phyloP scores from a whole-genome alignment of 37 sponge, comb jelly and placozoan species.

The Haliclona indistincta region DNA sequence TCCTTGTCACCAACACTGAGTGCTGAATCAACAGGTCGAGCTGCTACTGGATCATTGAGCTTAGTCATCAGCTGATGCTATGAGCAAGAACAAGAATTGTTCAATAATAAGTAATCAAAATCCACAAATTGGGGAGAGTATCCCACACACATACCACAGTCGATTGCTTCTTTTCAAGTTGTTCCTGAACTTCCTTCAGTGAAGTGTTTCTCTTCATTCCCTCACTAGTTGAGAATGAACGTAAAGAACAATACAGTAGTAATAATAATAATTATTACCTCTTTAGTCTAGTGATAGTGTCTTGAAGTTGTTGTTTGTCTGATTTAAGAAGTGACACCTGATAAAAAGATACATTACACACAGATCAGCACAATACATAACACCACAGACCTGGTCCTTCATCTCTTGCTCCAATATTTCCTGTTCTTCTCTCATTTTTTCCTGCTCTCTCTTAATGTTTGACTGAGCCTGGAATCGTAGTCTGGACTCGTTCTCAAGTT shows the following conservation, averaged over 20 bases:
- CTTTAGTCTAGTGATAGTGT: slow-evolving; percentile 57
- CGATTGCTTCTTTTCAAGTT: slow-evolving; percentile 49
- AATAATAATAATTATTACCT: slow-evolving; percentile 6
- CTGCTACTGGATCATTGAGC: too few relatives aligned
- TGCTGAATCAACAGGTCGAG: too few relatives aligned
- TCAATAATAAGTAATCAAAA: too few relatives aligned
- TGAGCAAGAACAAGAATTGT: too few relatives aligned
- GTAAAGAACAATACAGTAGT: neutral
- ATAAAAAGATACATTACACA: too few relatives aligned
- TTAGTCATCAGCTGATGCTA: too few relatives aligned
- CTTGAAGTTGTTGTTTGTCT: slow-evolving; percentile 62
- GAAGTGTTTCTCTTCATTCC: slow-evolving; percentile 5
- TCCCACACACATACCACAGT: slow-evolving; percentile 19
- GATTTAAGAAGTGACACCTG: slow-evolving; percentile 32
- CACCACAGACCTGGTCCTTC: too few relatives aligned
- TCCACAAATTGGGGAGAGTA: neutral
- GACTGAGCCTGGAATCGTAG: slow-evolving; percentile 16
- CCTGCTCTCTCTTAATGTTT: slow-evolving; percentile 10
- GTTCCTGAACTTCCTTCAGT: slow-evolving; percentile 33
- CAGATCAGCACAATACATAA: too few relatives aligned
- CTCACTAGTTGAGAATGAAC: slow-evolving; percentile 2
- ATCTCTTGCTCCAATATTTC: slow-evolving; percentile 20
- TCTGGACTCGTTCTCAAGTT: slow-evolving; percentile 34
- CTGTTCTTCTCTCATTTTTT: neutral
- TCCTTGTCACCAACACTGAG: neutral